Evolutionary conservation across 2,797 vertebrate species (phyloP), one percentile per base, ranked within the genome.

Genomic region (Diglossa cyanea): DNA sequence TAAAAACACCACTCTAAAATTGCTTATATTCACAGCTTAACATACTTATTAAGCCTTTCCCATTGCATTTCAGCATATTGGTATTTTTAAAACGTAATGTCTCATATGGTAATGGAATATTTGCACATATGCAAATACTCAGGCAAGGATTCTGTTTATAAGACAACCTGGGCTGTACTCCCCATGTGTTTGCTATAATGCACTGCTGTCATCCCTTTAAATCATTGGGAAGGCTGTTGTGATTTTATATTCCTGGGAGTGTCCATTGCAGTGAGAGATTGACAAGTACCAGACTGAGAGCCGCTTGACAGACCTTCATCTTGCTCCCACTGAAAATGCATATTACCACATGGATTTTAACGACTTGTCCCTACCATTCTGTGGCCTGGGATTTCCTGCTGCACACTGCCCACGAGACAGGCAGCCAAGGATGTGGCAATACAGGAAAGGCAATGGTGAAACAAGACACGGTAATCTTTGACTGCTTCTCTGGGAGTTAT

Each of bases 151-250:
- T 88, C 35, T 65, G 39, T 13, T 75, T 72, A 23, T 72, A 40
- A 90, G 47, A 44, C 30, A 84, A 25, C 28, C 61, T 53, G 16
- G 50, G 51, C 31, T 40, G n/a, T 35, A 40, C 12, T 65, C 31
- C 1, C 4, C 10, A 15, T 35, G 31, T 48, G 33, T 91, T 55
- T 63, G 44, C 50, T 67, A 9, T 11, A 67, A 53, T 13, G 9
- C 26, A 33, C 6, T 33, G 7, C 60, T 74, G 44, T 39, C 48
- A 33, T 50, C 39, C 61, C 53, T 63, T 66, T 77, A 79, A 51
- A 66, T 61, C 21, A 51, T 2, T 3, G 1, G 14, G 37, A 84
- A 42, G 11, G 17, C 60, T 81, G 37, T 26, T 0, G 0, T 30
- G 26, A 66, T 83, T 74, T 88, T 71, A 45, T 42, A 45, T 73